Base-by-base conservation (phyloP, 1,140 invertebrate genomes). In the Bombus balteatus region DNA sequence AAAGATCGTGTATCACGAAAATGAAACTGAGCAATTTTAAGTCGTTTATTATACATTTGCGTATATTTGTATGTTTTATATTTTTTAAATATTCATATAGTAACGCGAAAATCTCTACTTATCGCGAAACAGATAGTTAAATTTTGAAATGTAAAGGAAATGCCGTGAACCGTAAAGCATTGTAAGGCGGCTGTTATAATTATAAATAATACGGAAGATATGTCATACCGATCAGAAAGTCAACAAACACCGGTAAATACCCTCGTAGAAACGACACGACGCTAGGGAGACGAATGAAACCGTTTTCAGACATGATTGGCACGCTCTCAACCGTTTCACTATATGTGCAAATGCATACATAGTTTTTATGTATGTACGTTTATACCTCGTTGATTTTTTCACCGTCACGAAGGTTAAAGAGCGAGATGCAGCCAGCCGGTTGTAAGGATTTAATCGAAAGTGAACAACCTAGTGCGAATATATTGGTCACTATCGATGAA, bases 371-470 rank as follows among this genome's bases (percentile, higher is more conserved):
- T 32, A 34, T 25, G 47, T 62, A 62, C 9, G 8, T 81, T 53
- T 28, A 37, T 39, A 74, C 53, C 68, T 79, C 82, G 62, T 62
- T 71, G 70, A 87, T 73, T 73, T 59, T 85, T 85, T 91, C 90
- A 90, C 83, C 88, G 90, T 86, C 76, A 34, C 34, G 82, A 91
- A 91, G 88, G 90, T 91, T 86, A 91, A 72, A 72, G 47, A 83
- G 8, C 18, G 13, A 85, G 43, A 76, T 75, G 37, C 37, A 85
- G 25, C 57, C 22, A 70, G 32, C 37, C 3, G 59, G 47, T 41
- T 59, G 41, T n/a, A 83, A 76, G 73, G 43, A 83, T 68, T 84
- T 71, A 41, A 59, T 59, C 47, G 41, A 70, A 78, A 83, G n/a
- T 57, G 53, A 57, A 71, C 53, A 32, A 39, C 53, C 73, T 57